phyloP scores from a whole-genome alignment of 2,797 vertebrate species.

The Esox masquinongy region DNA sequence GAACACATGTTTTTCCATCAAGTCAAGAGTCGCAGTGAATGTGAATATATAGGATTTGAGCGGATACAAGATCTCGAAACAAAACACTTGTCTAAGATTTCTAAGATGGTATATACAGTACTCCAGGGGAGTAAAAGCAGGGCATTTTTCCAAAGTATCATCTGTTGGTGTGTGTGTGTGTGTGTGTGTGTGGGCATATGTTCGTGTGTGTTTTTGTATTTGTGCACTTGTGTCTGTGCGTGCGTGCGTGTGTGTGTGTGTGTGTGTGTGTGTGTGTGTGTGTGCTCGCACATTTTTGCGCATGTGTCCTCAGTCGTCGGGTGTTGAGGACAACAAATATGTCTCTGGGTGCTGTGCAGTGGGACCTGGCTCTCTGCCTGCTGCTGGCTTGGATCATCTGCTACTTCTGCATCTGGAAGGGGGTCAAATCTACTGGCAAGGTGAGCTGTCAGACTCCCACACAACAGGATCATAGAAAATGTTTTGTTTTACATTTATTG shows the following conservation, averaged over 20 bases:
- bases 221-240: background rate
- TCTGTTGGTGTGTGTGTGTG: too few relatives aligned
- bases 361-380: conserved; percentile 78
- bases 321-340: conserved; percentile 76
- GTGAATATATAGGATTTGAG: background rate
- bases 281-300: conserved; percentile 10
- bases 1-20: background rate
- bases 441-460: conserved; percentile 42
- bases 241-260: conserved; percentile 16
- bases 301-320: conserved; percentile 67
- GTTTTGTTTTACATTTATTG: too few relatives aligned
- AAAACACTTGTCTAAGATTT: background rate
- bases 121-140: background rate
- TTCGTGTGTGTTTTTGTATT: background rate
- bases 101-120: background rate
- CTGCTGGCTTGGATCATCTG: conserved; percentile 79
- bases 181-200: background rate
- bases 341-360: conserved; percentile 68
- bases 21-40: background rate
- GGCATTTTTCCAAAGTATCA: too few relatives aligned
- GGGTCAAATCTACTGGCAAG: conserved; percentile 82
- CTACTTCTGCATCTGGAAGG: conserved; percentile 86
- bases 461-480: background rate
- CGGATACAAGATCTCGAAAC: background rate
- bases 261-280: conserved; percentile 23